phyloP scores from a whole-genome alignment of 2,888 invertebrate genomes.

The Busseola fusca region DNA sequence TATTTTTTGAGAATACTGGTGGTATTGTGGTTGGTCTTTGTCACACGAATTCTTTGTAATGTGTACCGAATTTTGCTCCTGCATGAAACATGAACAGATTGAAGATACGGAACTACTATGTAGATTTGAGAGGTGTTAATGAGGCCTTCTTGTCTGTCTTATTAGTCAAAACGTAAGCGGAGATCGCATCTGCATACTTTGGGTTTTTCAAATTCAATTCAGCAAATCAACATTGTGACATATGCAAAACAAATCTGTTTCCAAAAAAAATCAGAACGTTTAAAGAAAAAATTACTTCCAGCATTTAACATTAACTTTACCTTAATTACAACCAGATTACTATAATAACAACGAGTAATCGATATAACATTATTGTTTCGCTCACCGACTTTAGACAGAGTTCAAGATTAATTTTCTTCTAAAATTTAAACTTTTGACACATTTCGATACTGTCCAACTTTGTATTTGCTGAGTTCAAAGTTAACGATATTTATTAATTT shows the following conservation, averaged over 20 bases:
- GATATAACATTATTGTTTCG: slow-evolving; percentile 32
- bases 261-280: not conserved
- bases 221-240: not conserved
- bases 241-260: not conserved
- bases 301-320: not conserved
- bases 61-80: not conserved
- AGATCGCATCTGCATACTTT: not conserved
- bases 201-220: not conserved
- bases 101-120: not conserved
- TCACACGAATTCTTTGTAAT: slow-evolving; percentile 3
- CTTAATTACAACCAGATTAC: slow-evolving; percentile 1
- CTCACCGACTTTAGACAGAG: slow-evolving; percentile 21
- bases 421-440: slow-evolving; percentile 29
- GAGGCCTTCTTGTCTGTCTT: not conserved
- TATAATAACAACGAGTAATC: slow-evolving; percentile 11
- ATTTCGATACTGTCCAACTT: slow-evolving; percentile 35
- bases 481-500: slow-evolving; percentile 44
- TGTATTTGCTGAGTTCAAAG: slow-evolving; percentile 36
- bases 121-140: not conserved
- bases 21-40: slow-evolving; percentile 34
- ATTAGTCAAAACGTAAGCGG: not conserved
- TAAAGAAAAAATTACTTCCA: not conserved
- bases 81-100: not conserved
- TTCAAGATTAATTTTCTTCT: slow-evolving; percentile 37
- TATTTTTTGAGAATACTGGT: slow-evolving; percentile 34